Base-by-base conservation (phyloP, 2,888 invertebrate species). In the Sarcophaga carnaria region DNA sequence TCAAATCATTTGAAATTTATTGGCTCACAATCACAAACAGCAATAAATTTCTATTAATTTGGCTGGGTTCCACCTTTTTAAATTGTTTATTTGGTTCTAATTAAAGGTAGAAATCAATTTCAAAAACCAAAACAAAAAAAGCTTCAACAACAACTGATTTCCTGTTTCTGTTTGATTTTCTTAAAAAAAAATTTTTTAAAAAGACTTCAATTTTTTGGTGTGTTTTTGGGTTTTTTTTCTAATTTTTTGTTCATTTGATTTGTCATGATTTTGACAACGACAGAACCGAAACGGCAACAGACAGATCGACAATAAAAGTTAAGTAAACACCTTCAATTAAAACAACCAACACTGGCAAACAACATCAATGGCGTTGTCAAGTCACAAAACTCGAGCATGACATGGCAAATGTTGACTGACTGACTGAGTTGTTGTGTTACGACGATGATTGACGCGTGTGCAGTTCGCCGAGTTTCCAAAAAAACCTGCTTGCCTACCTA, bases 321-420 rank as follows among this genome's bases (percentile, higher is more conserved):
- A 14, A 37, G 45, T 17, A 75, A 63, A 75, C 60, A 64, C 62
- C 76, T 66, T 11, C 70, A 85, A 72, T 72, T 60, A 76, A 47
- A 45, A 63, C 37, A 27, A 69, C 49, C 27, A 69, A 63, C 59
- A 78, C 64, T 69, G 59, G 60, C 63, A 6, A 37, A 37, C 37
- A 37, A 77, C 49, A 67, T 77, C 60, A 70, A 62, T 75, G 69
- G 3, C 74, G 91, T 91, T 92, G 92, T 91, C 92, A 92, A 92
- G 91, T 91, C 91, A 91, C 37, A 90, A 91, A 92, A 92, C 92
- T 92, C 90, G 92, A 90, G 90, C 92, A 91, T 92, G 92, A 92
- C 92, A 92, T 90, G 91, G 92, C 92, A 92, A 62, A 90, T 84
- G 88, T 83, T 76, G 81, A 86, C 74, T 79, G 76, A 84, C 49